Base-by-base conservation (phyloP, 2,888 invertebrate genomes). In the Stomorhina lunata region DNA sequence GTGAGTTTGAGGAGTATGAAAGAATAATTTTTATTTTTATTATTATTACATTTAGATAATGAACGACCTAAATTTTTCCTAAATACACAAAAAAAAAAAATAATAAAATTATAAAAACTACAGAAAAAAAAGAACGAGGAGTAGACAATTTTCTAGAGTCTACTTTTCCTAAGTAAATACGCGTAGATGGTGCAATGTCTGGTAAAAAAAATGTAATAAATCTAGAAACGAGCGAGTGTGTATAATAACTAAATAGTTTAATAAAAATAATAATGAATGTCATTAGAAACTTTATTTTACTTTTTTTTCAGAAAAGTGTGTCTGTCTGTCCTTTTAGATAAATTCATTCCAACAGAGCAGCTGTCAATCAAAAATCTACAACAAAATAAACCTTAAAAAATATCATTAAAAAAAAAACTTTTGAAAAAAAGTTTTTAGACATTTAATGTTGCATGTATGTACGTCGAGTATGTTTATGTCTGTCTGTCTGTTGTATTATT, bases 1-100 rank as follows among this genome's bases (percentile, higher is more conserved):
- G n/a, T n/a, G n/a, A n/a, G n/a, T n/a, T n/a, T 32, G 34, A 6
- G 12, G 17, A 10, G 55, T 48, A 48, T 50, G 12, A 40, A 61
- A 68, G 40, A 68, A 69, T 59, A 69, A 10, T 20, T 68, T n/a
- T 65, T 57, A 59, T 50, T 34, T 37, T 59, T 59, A 48, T 75
- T 76, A 75, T 82, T 82, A 71, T 79, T 79, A 61, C 79, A 82
- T 82, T 82, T 76, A 82, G 79, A 82, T 82, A 82, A 82, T 76
- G 75, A 79, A 75, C 82, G 82, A 82, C 82, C 82, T 82, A 79
- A 79, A 69, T 82, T 82, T 69, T 79, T 76, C 53, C 69, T 73
- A 80, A 66, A 77, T 40, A 78, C 55, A 77, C 61, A 81, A 75
- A 82, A 79, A 71, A 79, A 75, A 71, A 71, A 80, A 76, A 77